These are phyloP conservation scores for Emmelina monodactyla DNA, from an alignment of 2,888 invertebrate species.

Conservation along the genomic window DNA sequence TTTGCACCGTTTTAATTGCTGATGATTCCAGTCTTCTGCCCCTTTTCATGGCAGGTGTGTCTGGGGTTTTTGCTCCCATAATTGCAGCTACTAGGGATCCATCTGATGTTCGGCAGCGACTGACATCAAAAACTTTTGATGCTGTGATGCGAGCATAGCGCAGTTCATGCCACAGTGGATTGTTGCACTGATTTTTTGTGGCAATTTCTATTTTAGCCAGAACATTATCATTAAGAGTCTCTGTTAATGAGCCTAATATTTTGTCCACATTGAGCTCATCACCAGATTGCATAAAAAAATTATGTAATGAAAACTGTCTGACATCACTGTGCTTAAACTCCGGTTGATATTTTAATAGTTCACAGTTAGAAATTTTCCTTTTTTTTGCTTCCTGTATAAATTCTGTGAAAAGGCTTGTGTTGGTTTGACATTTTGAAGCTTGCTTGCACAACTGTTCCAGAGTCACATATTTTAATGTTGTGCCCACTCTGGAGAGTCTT, in stretches of 20 bases:
- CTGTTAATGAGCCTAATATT: neutral
- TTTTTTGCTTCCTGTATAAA: no score
- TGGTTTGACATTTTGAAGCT: no score
- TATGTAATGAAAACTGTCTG: neutral
- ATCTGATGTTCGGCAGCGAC: slow-evolving; percentile 11
- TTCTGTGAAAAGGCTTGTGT: no score
- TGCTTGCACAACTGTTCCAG: neutral
- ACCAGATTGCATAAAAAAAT: neutral
- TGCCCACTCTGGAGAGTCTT: no score
- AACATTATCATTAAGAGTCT: neutral
- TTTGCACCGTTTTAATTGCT: slow-evolving; percentile 2
- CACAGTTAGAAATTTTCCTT: neutral
- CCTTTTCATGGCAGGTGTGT: slow-evolving; percentile 13
- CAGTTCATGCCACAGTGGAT: neutral
- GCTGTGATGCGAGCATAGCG: slow-evolving; percentile 9
- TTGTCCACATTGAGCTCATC: neutral
- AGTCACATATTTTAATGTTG: neutral
- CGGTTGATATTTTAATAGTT: no score
- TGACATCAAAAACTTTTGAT: slow-evolving; percentile 11
- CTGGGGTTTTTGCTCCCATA: slow-evolving; percentile 13
- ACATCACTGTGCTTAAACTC: neutral
- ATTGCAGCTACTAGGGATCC: slow-evolving; percentile 11
- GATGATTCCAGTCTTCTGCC: slow-evolving; percentile 8
- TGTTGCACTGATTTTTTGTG: neutral
- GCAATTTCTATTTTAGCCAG: neutral